These are phyloP conservation scores for Cosmorhoe ocellata DNA, from an alignment of 2,888 invertebrate genomes.

Conservation along the genomic window DNA sequence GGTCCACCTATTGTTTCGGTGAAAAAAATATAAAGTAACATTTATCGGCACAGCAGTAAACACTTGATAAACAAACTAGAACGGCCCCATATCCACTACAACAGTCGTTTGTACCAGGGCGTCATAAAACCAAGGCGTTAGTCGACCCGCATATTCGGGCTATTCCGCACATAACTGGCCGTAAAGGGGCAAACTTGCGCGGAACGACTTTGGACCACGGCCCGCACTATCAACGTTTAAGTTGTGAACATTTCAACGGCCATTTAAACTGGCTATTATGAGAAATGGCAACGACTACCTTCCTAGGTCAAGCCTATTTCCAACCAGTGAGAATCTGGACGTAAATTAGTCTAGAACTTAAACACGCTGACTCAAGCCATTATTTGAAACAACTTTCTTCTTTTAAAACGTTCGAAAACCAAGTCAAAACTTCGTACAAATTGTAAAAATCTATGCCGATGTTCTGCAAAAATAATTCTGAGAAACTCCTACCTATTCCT, in stretches of 20 bases:
- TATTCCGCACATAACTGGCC: conserved; percentile 17
- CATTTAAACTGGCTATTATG: neutral
- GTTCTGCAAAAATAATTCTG: neutral
- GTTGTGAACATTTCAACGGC: conserved; percentile 13
- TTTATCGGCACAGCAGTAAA: neutral
- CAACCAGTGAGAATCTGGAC: too few species aligned
- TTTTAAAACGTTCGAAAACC: too few species aligned
- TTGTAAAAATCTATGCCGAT: neutral
- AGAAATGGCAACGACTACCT: neutral
- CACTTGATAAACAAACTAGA: conserved; percentile 19
- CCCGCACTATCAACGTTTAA: conserved; percentile 29
- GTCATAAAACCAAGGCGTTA: conserved; percentile 30
- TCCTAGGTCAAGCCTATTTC: neutral
- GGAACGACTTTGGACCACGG: conserved; percentile 26
- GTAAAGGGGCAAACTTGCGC: conserved; percentile 31
- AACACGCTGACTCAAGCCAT: too few species aligned
- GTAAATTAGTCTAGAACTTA: too few species aligned
- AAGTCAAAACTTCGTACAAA: neutral
- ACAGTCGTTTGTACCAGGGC: conserved; percentile 30
- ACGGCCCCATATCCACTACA: conserved; percentile 15
- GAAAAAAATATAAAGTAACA: too few species aligned
- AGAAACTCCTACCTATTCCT: neutral
- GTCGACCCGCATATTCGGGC: conserved; percentile 15
- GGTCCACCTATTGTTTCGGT: too few species aligned
- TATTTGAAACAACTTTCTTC: too few species aligned